These are phyloP conservation scores for Cremastinae sp. DNA, from an alignment of 2,888 invertebrate genomes.

Conservation along the genomic window DNA sequence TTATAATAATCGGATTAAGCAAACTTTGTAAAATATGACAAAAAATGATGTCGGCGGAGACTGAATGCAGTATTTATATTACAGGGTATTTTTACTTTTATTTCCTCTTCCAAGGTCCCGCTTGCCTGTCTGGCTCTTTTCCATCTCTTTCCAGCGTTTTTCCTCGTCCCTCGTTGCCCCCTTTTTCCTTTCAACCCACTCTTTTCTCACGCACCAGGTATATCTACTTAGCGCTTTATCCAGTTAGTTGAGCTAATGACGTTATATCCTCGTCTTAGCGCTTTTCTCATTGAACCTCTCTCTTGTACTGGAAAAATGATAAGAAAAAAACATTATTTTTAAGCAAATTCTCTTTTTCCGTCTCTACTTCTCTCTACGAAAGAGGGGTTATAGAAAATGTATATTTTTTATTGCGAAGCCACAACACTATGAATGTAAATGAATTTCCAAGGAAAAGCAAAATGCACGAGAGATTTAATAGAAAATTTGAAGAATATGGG, in stretches of 20 bases:
- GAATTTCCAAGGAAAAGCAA: no score
- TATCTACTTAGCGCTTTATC: slow-evolving; percentile 74
- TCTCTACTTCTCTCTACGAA: slow-evolving; percentile 1
- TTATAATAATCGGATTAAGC: no score
- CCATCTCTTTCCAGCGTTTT: slow-evolving; percentile 50
- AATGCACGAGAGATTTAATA: no score
- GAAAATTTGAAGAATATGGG: no score
- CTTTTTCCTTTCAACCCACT: slow-evolving; percentile 45
- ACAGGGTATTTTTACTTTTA: no score
- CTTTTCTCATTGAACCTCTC: slow-evolving; percentile 47
- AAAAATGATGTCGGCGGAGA: no score
- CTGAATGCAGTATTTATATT: no score
- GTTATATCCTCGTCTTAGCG: slow-evolving; percentile 67
- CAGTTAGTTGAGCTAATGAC: slow-evolving; percentile 73
- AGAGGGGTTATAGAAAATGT: no score
- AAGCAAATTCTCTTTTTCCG: slow-evolving; percentile 11
- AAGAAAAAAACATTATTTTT: slow-evolving; percentile 32
- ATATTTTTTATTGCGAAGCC: no score
- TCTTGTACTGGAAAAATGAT: slow-evolving; percentile 37
- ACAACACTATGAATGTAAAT: no score
- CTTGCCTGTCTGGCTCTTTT: slow-evolving; percentile 33
- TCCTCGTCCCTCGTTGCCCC: slow-evolving; percentile 9
- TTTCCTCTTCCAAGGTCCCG: background rate
- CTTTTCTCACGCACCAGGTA: slow-evolving; percentile 55
- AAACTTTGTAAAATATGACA: no score